Conservation (phyloP, 2,113 vertebrate genomes). For the Eurystomus gularis region DNA sequence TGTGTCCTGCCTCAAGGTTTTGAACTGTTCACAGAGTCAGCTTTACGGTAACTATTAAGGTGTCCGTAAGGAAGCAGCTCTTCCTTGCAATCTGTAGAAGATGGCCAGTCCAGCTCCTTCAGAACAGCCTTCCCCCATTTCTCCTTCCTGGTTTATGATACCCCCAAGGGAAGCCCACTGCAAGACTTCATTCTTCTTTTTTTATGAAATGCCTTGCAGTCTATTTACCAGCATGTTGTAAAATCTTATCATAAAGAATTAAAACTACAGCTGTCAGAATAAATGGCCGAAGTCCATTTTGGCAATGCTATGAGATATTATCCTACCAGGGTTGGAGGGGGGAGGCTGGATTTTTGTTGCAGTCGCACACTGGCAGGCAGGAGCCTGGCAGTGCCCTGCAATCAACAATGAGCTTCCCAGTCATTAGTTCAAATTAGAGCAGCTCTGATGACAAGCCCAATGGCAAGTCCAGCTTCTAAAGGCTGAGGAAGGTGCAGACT, state of each 20-base stretch:
- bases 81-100: not conserved
- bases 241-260: constrained; percentile 39
- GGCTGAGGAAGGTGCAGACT: not conserved
- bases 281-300: not conserved
- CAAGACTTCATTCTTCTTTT: not conserved
- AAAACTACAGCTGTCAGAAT: constrained; percentile 54
- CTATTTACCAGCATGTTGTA: not conserved
- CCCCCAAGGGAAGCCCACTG: not conserved
- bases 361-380: not conserved
- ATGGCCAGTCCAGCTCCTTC: not conserved
- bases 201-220: not conserved
- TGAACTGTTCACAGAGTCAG: not conserved
- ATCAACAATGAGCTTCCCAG: constrained; percentile 18
- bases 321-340: not conserved
- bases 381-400: not conserved
- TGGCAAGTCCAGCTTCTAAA: not conserved
- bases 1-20: not conserved
- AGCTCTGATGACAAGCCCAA: not conserved
- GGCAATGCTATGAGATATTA: not conserved
- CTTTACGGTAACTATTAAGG: not conserved
- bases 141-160: not conserved
- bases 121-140: not conserved
- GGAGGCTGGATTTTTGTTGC: not conserved
- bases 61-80: not conserved
- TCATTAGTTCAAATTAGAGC: constrained; percentile 62